phyloP scores from a whole-genome alignment of 2,888 invertebrate genomes.

The Thecocarcelia acutangulata region DNA sequence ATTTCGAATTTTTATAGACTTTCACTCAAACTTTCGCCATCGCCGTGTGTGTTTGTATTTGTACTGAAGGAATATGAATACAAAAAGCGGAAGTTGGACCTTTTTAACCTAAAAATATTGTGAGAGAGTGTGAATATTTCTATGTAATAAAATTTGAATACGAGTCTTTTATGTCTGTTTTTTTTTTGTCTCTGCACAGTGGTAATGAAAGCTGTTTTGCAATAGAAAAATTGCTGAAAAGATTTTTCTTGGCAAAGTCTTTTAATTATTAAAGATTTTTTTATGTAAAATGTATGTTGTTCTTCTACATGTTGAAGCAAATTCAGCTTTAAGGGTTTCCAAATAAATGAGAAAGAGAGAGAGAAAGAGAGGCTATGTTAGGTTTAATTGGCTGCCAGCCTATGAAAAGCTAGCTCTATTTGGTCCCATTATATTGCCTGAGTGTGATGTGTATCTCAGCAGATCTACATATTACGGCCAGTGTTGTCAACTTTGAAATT shows the following conservation, averaged over 20 bases:
- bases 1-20: conserved; percentile 57
- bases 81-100: conserved; percentile 61
- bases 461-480: no score
- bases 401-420: no score
- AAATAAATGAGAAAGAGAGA: no score
- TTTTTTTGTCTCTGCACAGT: conserved; percentile 1
- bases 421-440: no score
- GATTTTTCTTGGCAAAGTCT: neutral
- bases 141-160: conserved; percentile 34
- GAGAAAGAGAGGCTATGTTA: no score
- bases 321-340: no score
- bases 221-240: neutral
- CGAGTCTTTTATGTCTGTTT: conserved; percentile 16
- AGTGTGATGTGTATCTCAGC: no score
- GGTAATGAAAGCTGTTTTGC: neutral
- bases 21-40: conserved; percentile 59
- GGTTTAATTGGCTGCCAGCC: no score
- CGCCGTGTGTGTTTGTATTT: conserved; percentile 9
- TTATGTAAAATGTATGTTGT: no score
- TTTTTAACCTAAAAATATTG: conserved; percentile 37
- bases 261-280: no score
- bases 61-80: neutral
- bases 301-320: no score
- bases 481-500: no score
- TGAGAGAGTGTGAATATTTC: conserved; percentile 52